Base-by-base conservation (phyloP, 2,797 vertebrate genomes). In the Spinus pinus region DNA sequence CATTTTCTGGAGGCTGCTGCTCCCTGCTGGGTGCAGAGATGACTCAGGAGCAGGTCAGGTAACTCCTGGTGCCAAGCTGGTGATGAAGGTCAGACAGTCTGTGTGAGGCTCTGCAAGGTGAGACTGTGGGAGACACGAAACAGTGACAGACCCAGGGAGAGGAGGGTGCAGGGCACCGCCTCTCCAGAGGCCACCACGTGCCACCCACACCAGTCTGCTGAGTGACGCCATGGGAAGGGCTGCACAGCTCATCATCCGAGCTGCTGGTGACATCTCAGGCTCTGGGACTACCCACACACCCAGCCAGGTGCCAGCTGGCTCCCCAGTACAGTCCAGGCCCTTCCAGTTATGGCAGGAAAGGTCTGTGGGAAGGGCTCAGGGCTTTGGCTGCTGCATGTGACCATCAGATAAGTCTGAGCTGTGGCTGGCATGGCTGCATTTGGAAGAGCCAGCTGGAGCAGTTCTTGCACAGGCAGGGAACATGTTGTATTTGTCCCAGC, bases 31-130 rank as follows among this genome's bases (percentile, higher is more conserved):
- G 0, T 14, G 47, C 62, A 75, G 77, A 62, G 66, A 53, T 88
- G 70, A 93, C 60, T 95, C 91, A 86, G 8, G 66, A 96, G 88
- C 94, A 88, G 88, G 90, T 90, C 2, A 8, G 86, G 93, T 77
- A 66, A 93, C 17, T 95, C 85, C 73, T 58, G 60, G 66, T 94
- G 95, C 93, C 88, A 95, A 54, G 58, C 28, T 79, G 83, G 58
- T 84, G 93, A 79, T 66, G 92, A 58, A 93, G 88, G 94, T 90
- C 88, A 64, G 60, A 56, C 71, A 61, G 70, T 23, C 58, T 73
- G 58, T 22, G 77, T 1, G 2, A 28, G 49, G 62, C 51, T 93
- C 54, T 86, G 73, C 54, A 11, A 42, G 77, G 70, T 86, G 90
- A 81, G 73, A 47, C 71, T 39, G 42, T 3, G 28, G 0, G 21